Evolutionary conservation across 2,797 vertebrate genomes (phyloP).

Genomic region (Nasua narica): DNA sequence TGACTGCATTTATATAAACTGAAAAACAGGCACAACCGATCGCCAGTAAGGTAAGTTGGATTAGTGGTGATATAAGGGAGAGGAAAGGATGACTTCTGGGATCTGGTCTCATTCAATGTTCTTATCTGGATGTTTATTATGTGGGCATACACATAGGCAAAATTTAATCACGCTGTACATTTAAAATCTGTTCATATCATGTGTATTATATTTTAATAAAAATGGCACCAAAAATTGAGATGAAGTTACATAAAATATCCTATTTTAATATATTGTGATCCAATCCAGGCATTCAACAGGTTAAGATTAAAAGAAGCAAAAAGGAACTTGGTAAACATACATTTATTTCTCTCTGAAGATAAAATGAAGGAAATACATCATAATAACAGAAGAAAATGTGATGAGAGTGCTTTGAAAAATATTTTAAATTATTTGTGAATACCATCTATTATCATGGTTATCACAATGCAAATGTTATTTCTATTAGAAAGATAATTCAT

Average conservation of each 20-base stretch:
- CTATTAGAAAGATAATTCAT: not conserved
- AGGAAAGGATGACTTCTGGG: not conserved
- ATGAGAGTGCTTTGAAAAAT: not conserved
- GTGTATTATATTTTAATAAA: not conserved
- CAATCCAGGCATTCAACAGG: not conserved
- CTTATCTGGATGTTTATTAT: not conserved
- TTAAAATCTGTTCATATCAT: not conserved
- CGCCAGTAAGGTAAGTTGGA: not conserved
- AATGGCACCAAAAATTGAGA: not conserved
- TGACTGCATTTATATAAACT: not conserved
- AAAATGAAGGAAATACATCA: not conserved
- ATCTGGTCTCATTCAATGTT: not conserved
- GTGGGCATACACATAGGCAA: not conserved
- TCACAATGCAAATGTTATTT: not conserved
- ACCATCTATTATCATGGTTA: not conserved
- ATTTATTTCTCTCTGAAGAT: not conserved
- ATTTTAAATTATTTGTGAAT: constrained; percentile 29
- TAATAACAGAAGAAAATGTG: not conserved
- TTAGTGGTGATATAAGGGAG: not conserved
- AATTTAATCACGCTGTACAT: not conserved
- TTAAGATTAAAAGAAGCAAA: not conserved
- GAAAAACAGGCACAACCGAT: not conserved
- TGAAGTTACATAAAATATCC: not conserved
- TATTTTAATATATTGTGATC: not conserved
- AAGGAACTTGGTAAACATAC: not conserved